Percentiles rank a stretch among this genome's conserved stretches.
Conservation (phyloP, 1,140 invertebrate genomes). For the Cydia splendana region DNA sequence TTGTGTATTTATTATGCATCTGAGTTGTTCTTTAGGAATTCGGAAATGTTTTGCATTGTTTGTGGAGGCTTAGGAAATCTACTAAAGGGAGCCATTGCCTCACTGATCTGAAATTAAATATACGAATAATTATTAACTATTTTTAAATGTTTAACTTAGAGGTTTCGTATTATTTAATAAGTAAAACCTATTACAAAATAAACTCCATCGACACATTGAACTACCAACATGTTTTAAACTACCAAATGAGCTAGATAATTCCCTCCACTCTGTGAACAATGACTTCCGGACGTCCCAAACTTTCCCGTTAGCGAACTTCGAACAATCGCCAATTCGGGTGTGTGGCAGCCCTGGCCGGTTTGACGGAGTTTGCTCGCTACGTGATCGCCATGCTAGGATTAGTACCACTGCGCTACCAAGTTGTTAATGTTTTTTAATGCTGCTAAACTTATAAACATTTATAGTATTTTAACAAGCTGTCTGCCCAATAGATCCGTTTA, state of each 20-base stretch:
- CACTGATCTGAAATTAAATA: too few species aligned
- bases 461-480: too few species aligned
- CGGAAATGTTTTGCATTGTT: too few species aligned
- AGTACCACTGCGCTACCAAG: constrained; percentile 34
- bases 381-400: constrained; percentile 56
- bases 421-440: constrained; percentile 31
- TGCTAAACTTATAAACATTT: not conserved
- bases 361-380: constrained; percentile 60
- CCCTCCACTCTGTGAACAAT: not conserved
- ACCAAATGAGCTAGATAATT: not conserved
- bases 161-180: too few species aligned
- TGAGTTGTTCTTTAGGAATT: too few species aligned
- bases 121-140: too few species aligned
- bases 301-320: not conserved
- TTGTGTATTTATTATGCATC: too few species aligned
- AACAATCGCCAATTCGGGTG: constrained; percentile 22
- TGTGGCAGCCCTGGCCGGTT: constrained; percentile 43
- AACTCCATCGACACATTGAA: not conserved
- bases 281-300: not conserved
- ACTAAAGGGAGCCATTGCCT: too few species aligned
- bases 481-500: too few species aligned
- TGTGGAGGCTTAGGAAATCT: too few species aligned
- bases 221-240: not conserved
- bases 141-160: too few species aligned
- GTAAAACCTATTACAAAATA: too few species aligned